phyloP scores from a whole-genome alignment of 2,797 vertebrate species.

The Pelobates cultripes region DNA sequence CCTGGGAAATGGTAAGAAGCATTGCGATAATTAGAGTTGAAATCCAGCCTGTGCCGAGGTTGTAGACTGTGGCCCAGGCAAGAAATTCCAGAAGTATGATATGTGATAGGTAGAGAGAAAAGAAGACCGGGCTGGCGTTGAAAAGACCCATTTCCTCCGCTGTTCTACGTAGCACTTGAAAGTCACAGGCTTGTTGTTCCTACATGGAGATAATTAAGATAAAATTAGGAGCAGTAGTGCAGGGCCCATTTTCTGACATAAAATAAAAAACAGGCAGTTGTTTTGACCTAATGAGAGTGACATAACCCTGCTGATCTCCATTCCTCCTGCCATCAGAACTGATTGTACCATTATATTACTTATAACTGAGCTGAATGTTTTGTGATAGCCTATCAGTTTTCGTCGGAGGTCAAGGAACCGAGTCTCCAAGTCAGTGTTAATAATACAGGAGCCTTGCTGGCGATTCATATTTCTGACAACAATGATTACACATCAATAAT shows the following conservation, averaged over 20 bases:
- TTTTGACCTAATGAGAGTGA: too few relatives aligned
- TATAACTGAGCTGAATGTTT: background rate
- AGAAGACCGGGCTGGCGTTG: slow-evolving; percentile 79
- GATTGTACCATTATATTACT: background rate
- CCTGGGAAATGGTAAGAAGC: slow-evolving; percentile 85
- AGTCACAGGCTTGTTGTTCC: slow-evolving; percentile 83
- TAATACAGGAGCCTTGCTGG: slow-evolving; percentile 25
- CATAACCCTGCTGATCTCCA: too few relatives aligned
- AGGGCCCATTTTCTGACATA: too few relatives aligned
- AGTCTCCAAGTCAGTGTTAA: slow-evolving; percentile 11
- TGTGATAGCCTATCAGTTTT: background rate
- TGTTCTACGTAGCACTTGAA: slow-evolving; percentile 76
- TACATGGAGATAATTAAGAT: slow-evolving; percentile 57
- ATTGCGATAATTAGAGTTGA: slow-evolving; percentile 76
- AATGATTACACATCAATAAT: slow-evolving; percentile 38
- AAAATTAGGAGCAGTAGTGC: background rate
- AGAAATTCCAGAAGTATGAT: slow-evolving; percentile 86
- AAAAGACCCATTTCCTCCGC: slow-evolving; percentile 84
- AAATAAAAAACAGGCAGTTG: too few relatives aligned
- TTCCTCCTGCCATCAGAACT: too few relatives aligned
- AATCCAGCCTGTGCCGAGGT: slow-evolving; percentile 86
- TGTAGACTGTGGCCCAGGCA: slow-evolving; percentile 77
- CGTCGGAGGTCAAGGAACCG: slow-evolving; percentile 8
- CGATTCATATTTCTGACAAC: slow-evolving; percentile 10
- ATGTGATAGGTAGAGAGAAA: slow-evolving; percentile 82